Evolutionary conservation across 1,140 invertebrate genomes (phyloP), one percentile per base, ranked within the genome.

Genomic region (Caenorhabditis briggsae): DNA sequence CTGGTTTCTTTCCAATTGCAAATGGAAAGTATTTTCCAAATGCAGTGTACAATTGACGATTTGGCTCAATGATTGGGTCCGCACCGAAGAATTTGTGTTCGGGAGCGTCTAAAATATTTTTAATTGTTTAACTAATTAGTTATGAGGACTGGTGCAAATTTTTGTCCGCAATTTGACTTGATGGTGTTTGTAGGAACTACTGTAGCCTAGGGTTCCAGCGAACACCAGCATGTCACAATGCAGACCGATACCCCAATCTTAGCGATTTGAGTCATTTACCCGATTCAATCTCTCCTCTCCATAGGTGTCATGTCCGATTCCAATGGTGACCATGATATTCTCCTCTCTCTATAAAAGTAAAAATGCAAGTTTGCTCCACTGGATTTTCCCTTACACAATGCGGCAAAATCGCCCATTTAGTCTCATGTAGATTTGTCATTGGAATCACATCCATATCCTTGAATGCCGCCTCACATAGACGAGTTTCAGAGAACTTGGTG

Each of bases 301-400:
- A 43, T 23, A 25, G 12, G 83, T 84, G 55, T 84, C 83, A 55
- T 84, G 83, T 14, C 83, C 83, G n/a, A 84, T 70, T 20, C 83
- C 83, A n/a, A 84, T 9, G 8, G 83, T 84, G 18, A 84, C 25
- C 46, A 84, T 58, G 1, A 84, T 48, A 5, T 70, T 70, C 16
- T 83, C 55, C 23, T 59, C 82, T 83, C 46, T 58, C 78, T 70
- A 41, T 5, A 70, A 70, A 14, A 64, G 33, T 5, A 70, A 70
- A 14, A 64, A 33, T 33, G 33, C 33, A 33, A 25, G 2, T 14
- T 7, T 14, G 23, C n/a, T 2, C 64, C 5, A 9, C 11, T 6
- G 5, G 5, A 18, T 46, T 20, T 14, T 20, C 0, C 20, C 59
- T 64, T 33, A 43, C 64, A 70, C 64, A 70, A 43, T 9, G 43